These are phyloP conservation scores for Melieria omissa DNA, from an alignment of 2,888 invertebrate genomes.

Conservation along the genomic window DNA sequence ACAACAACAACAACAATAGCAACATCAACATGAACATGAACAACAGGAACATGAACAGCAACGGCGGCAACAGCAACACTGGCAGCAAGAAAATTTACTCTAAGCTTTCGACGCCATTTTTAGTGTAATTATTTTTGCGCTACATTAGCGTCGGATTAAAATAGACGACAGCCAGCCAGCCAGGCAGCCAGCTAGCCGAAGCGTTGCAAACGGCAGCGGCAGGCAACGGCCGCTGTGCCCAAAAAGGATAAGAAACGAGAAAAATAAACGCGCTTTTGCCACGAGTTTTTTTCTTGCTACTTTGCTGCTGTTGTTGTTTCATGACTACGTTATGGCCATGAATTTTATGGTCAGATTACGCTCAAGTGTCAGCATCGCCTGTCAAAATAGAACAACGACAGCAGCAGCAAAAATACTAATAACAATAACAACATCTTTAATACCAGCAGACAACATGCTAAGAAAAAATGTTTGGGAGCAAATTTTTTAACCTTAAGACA, in stretches of 20 bases:
- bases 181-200: too few relatives aligned
- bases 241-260: neutral
- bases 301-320: neutral
- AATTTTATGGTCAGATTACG: slow-evolving; percentile 35
- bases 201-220: neutral
- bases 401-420: neutral
- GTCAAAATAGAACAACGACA: slow-evolving; percentile 24
- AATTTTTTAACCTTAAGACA: slow-evolving; percentile 23
- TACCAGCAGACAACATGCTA: neutral
- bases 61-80: neutral
- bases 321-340: slow-evolving; percentile 2
- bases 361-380: slow-evolving; percentile 27
- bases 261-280: too few relatives aligned
- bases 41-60: neutral
- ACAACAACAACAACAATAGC: slow-evolving; percentile 1
- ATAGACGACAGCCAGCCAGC: slow-evolving; percentile 18
- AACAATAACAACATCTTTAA: neutral
- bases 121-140: slow-evolving; percentile 38
- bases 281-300: neutral
- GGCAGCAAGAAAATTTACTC: slow-evolving; percentile 11
- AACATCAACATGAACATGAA: slow-evolving; percentile 3
- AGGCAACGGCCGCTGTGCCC: neutral
- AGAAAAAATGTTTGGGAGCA: neutral
- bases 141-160: slow-evolving; percentile 36
- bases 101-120: slow-evolving; percentile 30